Evolutionary conservation across 2,888 invertebrate genomes (phyloP).

Genomic region (Ecliptopera silaceata): DNA sequence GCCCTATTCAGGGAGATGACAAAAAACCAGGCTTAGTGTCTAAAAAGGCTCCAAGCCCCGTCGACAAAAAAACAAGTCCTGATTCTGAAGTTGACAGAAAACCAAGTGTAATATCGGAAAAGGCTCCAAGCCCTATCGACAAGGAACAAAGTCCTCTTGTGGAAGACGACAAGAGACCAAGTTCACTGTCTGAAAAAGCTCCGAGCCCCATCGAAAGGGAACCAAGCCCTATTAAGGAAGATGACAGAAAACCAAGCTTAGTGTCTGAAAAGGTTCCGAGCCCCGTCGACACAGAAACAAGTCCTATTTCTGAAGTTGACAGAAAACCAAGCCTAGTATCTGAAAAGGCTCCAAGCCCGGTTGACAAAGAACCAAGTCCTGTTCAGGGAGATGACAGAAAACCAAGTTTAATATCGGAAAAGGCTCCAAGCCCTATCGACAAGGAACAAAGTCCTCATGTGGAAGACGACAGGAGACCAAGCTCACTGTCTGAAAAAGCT

Average conservation of each 20-base stretch:
- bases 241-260: conserved; percentile 23
- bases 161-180: background rate
- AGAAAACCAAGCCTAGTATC: conserved; percentile 10
- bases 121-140: conserved; percentile 22
- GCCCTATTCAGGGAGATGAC: too few relatives aligned
- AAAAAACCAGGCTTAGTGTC: too few relatives aligned
- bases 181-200: conserved; percentile 6
- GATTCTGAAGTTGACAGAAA: background rate
- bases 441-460: conserved; percentile 1
- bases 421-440: conserved; percentile 3
- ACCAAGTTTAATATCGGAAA: conserved; percentile 4
- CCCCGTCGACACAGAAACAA: conserved; percentile 4
- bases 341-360: background rate
- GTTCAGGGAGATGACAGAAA: background rate
- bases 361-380: conserved; percentile 10
- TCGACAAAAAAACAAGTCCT: conserved; percentile 8
- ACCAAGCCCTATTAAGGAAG: conserved; percentile 3
- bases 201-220: conserved; percentile 12
- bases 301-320: conserved; percentile 6
- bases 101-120: conserved; percentile 21
- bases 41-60: conserved; percentile 8
- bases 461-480: conserved; percentile 15
- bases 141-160: background rate
- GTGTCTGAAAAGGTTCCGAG: conserved; percentile 25
- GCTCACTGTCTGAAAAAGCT: background rate